Base-by-base conservation (phyloP, 2,888 invertebrate species). In the Agapetus fuscipes region DNA sequence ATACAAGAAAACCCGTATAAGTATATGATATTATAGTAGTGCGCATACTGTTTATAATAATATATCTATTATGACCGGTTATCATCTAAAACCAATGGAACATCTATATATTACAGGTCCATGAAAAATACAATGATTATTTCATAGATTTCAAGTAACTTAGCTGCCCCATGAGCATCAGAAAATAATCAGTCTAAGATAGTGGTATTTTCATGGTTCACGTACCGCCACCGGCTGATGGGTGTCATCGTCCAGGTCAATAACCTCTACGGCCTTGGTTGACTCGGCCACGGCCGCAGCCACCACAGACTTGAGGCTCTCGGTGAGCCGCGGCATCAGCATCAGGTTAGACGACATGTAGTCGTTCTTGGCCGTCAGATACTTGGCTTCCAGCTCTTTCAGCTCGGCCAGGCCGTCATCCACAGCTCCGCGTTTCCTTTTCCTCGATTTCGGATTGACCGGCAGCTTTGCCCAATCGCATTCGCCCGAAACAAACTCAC, bases 361-460 rank as follows among this genome's bases (percentile, higher is more conserved):
- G 40, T 68, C 64, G 45, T 67, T 70, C 56, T 70, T 70, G 0
- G 70, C 70, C 16, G 66, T 61, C 14, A 70, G 53, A 49, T 70
- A 70, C 46, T 64, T 66, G 44, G 64, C 58, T 41, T 70, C 70
- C 25, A 70, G 50, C 1, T 60, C 55, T 38, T 61, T 60, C 0
- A 64, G 57, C 4, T 61, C 60, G 1, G 45, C 46, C 40, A 58
- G 61, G 49, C 59, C 62, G 3, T 61, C 61, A 11, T 41, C 36
- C 0, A 55, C 53, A 25, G 58, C 55, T 10, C 27, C 24, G 6
- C 15, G 7, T 5, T 58, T 38, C 7, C 30, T 25, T 26, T 38
- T 34, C 50, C 63, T 62, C 31, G 64, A 62, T 16, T 31, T 31
- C n/a, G 30, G 26, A 26, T 31, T 30, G 10, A 24, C 34, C n/a